Percentiles rank a stretch among this genome's conserved stretches.
These are phyloP conservation scores for Spongilla lacustris DNA, from an alignment of 37 sponge, comb jelly and placozoan species.

Conservation along the genomic window DNA sequence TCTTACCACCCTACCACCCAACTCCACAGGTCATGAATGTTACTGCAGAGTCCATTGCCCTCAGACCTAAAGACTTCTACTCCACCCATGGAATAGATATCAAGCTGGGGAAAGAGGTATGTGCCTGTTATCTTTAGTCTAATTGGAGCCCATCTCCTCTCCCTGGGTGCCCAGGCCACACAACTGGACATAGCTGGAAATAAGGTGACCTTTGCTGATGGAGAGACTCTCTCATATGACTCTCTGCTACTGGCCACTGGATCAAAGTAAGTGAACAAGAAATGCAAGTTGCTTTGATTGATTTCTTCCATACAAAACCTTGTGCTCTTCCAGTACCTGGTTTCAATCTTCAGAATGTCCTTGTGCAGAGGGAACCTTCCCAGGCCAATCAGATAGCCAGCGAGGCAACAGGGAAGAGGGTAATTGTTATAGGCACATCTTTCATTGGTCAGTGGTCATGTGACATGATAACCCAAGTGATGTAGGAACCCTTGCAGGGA, in stretches of 20 bases:
- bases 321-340: constrained; percentile 77
- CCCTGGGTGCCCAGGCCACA: constrained; percentile 45
- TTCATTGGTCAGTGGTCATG: constrained; percentile 81
- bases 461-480: background rate
- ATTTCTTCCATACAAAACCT: constrained; percentile 23
- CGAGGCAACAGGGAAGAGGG: constrained; percentile 65
- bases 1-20: background rate
- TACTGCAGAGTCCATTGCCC: constrained; percentile 54
- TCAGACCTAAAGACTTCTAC: constrained; percentile 75
- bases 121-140: background rate
- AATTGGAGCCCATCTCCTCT: background rate
- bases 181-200: constrained; percentile 56
- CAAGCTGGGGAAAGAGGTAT: constrained; percentile 66
- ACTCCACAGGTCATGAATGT: constrained; percentile 60
- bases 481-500: constrained; percentile 44
- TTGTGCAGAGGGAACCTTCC: constrained; percentile 67
- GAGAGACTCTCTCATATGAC: constrained; percentile 60
- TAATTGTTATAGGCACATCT: constrained; percentile 90
- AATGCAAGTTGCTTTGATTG: background rate
- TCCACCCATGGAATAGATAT: constrained; percentile 71
- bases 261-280: constrained; percentile 39
- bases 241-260: constrained; percentile 88
- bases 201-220: constrained; percentile 64
- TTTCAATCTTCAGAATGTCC: constrained; percentile 62
- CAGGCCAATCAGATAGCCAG: constrained; percentile 79